A percentile compares a stretch with the other conserved stretches of the same genome.
Conservation (phyloP, 1,140 invertebrate species). For the Holcopasites calliopsidis region DNA sequence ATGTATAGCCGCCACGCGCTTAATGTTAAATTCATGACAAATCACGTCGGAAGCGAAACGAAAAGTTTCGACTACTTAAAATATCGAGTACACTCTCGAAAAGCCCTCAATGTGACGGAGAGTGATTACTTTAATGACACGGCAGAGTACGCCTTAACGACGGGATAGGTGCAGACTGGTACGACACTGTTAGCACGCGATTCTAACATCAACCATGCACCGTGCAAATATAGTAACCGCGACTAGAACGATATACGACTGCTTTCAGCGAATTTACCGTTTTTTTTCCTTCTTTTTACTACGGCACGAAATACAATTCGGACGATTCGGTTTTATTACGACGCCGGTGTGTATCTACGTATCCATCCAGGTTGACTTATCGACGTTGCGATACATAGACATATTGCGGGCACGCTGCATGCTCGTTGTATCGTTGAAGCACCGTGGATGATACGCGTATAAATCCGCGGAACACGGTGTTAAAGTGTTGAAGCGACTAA, state of each 20-base stretch:
- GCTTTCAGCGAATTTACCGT: slow-evolving; percentile 36
- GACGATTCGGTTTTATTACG: slow-evolving; percentile 54
- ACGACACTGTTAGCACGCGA: slow-evolving; percentile 65
- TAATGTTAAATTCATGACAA: slow-evolving; percentile 22
- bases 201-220: slow-evolving; percentile 58
- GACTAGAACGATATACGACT: slow-evolving; percentile 25
- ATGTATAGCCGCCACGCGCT: background rate
- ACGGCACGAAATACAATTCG: slow-evolving; percentile 29
- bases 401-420: slow-evolving; percentile 38
- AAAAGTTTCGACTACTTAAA: slow-evolving; percentile 51
- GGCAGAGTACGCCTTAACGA: slow-evolving; percentile 48
- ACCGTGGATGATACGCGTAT: slow-evolving; percentile 56
- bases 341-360: slow-evolving; percentile 8
- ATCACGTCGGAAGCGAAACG: slow-evolving; percentile 29
- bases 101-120: slow-evolving; percentile 69
- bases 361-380: slow-evolving; percentile 35
- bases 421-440: slow-evolving; percentile 35
- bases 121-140: slow-evolving; percentile 73
- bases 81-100: slow-evolving; percentile 61
- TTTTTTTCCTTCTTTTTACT: too few relatives aligned
- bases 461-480: slow-evolving; percentile 48
- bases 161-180: slow-evolving; percentile 71
- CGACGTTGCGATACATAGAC: slow-evolving; percentile 18
- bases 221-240: slow-evolving; percentile 22
- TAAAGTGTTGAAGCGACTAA: slow-evolving; percentile 58